Percentiles rank a stretch among this genome's conserved stretches.
These are phyloP conservation scores for Tyrannus savana DNA, from an alignment of 2,113 vertebrate genomes.

Conservation along the genomic window DNA sequence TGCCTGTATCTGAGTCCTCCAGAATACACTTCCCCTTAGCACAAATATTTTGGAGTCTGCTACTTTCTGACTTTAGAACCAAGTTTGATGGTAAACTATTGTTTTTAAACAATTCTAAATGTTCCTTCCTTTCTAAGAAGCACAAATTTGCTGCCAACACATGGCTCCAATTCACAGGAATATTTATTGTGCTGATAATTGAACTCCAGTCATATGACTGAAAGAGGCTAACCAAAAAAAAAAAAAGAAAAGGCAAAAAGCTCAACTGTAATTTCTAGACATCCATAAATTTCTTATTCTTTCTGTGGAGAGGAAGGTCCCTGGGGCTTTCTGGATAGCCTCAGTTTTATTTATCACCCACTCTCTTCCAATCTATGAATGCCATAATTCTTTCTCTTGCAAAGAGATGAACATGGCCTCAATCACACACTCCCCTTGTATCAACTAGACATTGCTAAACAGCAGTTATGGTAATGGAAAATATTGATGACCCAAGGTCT, in stretches of 20 bases:
- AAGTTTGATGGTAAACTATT: slow-evolving; percentile 11
- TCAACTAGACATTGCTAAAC: slow-evolving; percentile 15
- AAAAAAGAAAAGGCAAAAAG: slow-evolving; percentile 53
- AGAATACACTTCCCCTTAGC: neutral
- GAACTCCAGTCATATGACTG: slow-evolving; percentile 73
- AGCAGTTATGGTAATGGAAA: slow-evolving; percentile 51
- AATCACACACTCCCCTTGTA: slow-evolving; percentile 30
- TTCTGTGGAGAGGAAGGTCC: slow-evolving; percentile 69
- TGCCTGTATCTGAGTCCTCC: neutral
- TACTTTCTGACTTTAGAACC: slow-evolving; percentile 15
- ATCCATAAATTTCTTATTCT: slow-evolving; percentile 78
- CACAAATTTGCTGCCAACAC: slow-evolving; percentile 66
- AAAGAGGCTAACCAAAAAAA: slow-evolving; percentile 56
- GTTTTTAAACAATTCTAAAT: slow-evolving; percentile 59
- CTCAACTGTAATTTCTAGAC: slow-evolving; percentile 77
- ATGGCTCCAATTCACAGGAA: slow-evolving; percentile 71
- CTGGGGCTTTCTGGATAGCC: slow-evolving; percentile 67
- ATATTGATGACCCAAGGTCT: neutral
- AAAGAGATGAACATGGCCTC: slow-evolving; percentile 46
- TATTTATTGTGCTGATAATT: slow-evolving; percentile 79
- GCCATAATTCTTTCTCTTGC: slow-evolving; percentile 57
- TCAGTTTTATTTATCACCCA: slow-evolving; percentile 70
- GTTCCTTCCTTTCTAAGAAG: slow-evolving; percentile 67
- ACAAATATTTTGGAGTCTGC: neutral
- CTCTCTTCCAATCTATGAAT: slow-evolving; percentile 67